Base-by-base conservation (phyloP, 2,888 invertebrate genomes). In the Polyploca ridens region DNA sequence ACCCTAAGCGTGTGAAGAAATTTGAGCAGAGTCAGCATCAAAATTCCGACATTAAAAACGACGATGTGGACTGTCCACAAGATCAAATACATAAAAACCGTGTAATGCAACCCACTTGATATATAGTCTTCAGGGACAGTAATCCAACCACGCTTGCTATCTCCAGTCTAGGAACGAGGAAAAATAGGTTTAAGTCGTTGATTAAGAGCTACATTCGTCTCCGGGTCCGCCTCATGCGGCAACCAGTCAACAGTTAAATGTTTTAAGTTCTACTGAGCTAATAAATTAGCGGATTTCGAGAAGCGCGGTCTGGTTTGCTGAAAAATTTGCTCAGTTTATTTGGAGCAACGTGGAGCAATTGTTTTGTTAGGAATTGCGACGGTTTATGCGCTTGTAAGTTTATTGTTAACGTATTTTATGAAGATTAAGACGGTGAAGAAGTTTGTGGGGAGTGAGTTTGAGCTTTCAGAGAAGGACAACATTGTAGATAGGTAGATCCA, bases 141-240 rank as follows among this genome's bases (percentile, higher is more conserved):
- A 19, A 54, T 27, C 33, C 58, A 11, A 14, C 11, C 33, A n/a
- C 49, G 16, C 49, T 44, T 44, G 49, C 41, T 41, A 35, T 16
- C 35, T 38, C 16, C 33, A 19, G 61, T 27, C 38, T n/a, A 38
- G 8, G n/a, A 60, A 33, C 60, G 35, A 16, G 66, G 71, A 75
- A 72, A 75, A 75, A 72, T 75, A 71, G 73, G 41, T 73, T 73
- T 71, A 75, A 75, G 71, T 68, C 72, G 62, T 69, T 75, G 76
- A 76, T 76, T 76, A 75, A 76, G 70, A 64, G 69, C 41, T 44
- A 67, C 74, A 73, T 75, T 72, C 70, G 68, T 77, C 72, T 72
- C 66, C 41, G 41, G 19, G 46, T 14, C 33, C 62, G 58, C 46
- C 58, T 64, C 60, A 49, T 59, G 54, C 38, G 62, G 59, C 49